Conservation (phyloP, 1,140 invertebrate genomes). For the Macrosteles quadrilineatus region DNA sequence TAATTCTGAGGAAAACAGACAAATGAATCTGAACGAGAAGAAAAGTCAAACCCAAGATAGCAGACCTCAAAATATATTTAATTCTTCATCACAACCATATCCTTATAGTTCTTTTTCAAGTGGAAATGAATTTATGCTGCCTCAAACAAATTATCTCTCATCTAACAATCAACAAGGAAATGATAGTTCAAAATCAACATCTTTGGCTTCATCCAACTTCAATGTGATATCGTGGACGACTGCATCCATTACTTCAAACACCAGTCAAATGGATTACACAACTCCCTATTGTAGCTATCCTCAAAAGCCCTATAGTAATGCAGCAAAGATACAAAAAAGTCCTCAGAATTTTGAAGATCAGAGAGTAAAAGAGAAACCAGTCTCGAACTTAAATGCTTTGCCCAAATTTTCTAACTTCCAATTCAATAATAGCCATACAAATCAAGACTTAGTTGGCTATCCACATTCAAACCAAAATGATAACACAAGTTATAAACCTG, state of each 20-base stretch:
- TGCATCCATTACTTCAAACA: not conserved
- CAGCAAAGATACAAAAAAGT: not conserved
- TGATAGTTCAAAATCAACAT: not conserved
- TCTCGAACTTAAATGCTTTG: not conserved
- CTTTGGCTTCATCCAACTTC: not conserved
- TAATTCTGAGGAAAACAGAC: not conserved
- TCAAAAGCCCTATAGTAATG: not conserved
- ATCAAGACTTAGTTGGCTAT: not conserved
- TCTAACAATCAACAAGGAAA: not conserved
- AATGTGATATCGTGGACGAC: slow-evolving; percentile 16
- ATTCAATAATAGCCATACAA: slow-evolving; percentile 8
- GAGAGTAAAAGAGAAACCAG: not conserved
- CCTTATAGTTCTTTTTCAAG: slow-evolving; percentile 14
- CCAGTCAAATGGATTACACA: not conserved
- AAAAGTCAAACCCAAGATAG: not conserved
- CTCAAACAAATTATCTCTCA: not conserved
- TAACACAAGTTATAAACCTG: not conserved
- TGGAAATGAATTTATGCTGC: slow-evolving; percentile 15
- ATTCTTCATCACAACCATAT: slow-evolving; percentile 18
- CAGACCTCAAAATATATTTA: not conserved
- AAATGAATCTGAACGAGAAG: slow-evolving; percentile 2
- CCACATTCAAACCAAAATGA: not conserved
- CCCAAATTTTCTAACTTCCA: slow-evolving; percentile 21
- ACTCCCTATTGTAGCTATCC: not conserved
- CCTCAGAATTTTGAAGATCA: not conserved